Conservation (phyloP, 1,140 invertebrate genomes). For the Lepidurus arcticus region DNA sequence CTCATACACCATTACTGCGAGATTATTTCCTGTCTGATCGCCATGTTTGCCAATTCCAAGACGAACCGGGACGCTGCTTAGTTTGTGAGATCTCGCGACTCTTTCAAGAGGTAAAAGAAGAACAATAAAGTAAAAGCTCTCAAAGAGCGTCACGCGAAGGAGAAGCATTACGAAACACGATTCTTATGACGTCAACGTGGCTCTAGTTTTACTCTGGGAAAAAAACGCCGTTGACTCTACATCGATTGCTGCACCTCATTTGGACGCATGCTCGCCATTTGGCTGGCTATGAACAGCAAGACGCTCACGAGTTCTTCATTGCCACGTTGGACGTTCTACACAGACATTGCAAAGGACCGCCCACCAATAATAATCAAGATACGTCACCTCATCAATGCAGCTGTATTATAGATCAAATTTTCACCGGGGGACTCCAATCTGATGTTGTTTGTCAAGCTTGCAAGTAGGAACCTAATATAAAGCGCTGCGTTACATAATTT, state of each 20-base stretch:
- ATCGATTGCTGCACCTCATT: constrained; percentile 83
- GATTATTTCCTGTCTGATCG: constrained; percentile 93
- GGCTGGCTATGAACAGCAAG: constrained; percentile 95
- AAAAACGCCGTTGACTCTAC: constrained; percentile 77
- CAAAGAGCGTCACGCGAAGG: constrained; percentile 35
- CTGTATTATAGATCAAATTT: constrained; percentile 97
- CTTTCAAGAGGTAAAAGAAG: constrained; percentile 46
- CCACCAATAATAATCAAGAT: constrained; percentile 39
- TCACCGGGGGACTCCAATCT: constrained; percentile 91
- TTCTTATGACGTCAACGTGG: constrained; percentile 6
- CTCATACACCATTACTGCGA: constrained; percentile 86
- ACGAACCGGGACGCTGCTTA: constrained; percentile 62
- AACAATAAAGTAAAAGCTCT: background rate
- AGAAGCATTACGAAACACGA: background rate
- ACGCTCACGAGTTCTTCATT: constrained; percentile 98
- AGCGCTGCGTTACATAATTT: background rate
- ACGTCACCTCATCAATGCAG: constrained; percentile 69
- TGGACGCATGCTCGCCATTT: constrained; percentile 95
- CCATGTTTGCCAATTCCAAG: constrained; percentile 67
- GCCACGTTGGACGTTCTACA: constrained; percentile 89
- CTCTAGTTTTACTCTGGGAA: constrained; percentile 84
- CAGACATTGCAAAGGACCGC: constrained; percentile 57
- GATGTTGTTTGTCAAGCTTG: constrained; percentile 94
- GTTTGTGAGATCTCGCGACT: constrained; percentile 83
- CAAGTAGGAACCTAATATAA: constrained; percentile 56